Base-by-base conservation (phyloP, 2,113 vertebrate genomes). In the Nyctibius bracteatus region DNA sequence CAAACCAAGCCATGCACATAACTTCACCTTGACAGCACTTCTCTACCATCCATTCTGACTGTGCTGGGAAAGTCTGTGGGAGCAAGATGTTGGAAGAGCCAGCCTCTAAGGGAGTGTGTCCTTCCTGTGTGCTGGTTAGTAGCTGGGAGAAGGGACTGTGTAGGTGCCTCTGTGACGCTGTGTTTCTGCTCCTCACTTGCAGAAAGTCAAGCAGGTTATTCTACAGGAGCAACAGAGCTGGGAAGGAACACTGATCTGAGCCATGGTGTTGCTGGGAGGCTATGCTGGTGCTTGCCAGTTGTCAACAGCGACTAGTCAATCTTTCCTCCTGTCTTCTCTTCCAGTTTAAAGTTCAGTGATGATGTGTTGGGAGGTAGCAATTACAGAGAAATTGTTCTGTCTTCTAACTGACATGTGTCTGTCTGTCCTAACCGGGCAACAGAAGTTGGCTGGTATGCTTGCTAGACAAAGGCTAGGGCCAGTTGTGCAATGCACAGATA, bases 11-110 rank as follows among this genome's bases (percentile, higher is more conserved):
- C 65, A 30, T 17, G 11, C n/a, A n/a, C 17, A 28, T 37, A 24
- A 8, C 25, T n/a, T 66, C 11, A 9, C 70, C 71, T 46, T 14
- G 71, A 25, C 43, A 59, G 59, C 25, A 7, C 35, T 79, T 30
- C 49, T 25, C 33, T 44, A 2, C 4, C 0, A 0, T 30, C 55
- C 22, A 0, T 68, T 49, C 49, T 78, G 33, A 49, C 54, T 55
- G 35, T 28, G 49, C 91, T 67, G 46, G 46, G 16, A 8, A 19
- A 22, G 37, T 14, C 28, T 18, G 5, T 12, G 35, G 39, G n/a
- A 58, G 47, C 5, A 7, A 41, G 47, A 19, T 16, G 27, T 4
- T 25, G 58, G 43, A 37, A 58, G 81, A 63, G n/a, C 16, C 33
- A 27, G 12, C 5, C 18, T 25, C 9, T 6, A 8, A 33, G 30